Base-by-base conservation (phyloP, 2,113 vertebrate species). In the Oncorhynchus masou region DNA sequence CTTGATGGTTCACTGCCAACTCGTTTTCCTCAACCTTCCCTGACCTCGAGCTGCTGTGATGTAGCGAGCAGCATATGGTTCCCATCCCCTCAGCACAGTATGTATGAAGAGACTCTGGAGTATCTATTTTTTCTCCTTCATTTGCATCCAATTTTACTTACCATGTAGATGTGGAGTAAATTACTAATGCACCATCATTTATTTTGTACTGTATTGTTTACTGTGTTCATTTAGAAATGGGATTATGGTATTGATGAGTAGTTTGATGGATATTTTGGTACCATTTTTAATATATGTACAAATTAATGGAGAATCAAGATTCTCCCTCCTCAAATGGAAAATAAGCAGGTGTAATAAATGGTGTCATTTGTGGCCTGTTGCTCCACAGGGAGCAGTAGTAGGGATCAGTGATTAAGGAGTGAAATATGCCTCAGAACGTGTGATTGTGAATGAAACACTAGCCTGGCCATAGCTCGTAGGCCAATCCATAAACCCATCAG, bases 1-100 rank as follows among this genome's bases (percentile, higher is more conserved):
- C 74, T 64, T 71, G 24, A 20, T 75, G 78, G 73, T 78, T 68
- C 68, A 60, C 45, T 78, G 80, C 75, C 83, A 80, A 65, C 78
- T 85, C 66, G 70, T 82, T 85, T 82, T 73, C 9, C 71, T 24
- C 72, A 60, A 84, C 83, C 80, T 84, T 79, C 60, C 6, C 34
- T 74, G 75, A 82, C 83, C 83, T 78, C 13, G 12, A 75, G 80
- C 62, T 71, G 59, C 66, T 70, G 7, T 7, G 27, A 72, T 68
- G 75, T 70, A 25, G 51, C 7, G 20, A 74, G 51, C 34, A 65
- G 39, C 34, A 65, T 77, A 71, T 71, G 59, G 57, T 67, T 34
- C 60, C 16, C 64, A 7, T 54, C 70, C 64, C 31, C 27, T 77
- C 68, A 60, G 69, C 69, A 34, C 27, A 20, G 69, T 49, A 19